Base-by-base conservation (phyloP, 2,888 invertebrate genomes). In the Drosophila phalerata region DNA sequence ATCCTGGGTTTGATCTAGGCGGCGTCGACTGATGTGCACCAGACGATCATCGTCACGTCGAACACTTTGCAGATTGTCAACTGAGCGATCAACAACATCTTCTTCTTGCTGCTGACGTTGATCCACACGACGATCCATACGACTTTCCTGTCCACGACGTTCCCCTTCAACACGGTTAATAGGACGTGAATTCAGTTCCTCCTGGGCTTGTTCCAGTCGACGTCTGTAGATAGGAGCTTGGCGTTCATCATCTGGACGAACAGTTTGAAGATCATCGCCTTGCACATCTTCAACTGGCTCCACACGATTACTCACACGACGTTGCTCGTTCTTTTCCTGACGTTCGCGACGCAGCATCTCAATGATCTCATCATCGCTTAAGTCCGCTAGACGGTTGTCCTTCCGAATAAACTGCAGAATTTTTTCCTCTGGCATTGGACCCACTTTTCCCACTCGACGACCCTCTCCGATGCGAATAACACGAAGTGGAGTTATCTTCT, bases 1-100 rank as follows among this genome's bases (percentile, higher is more conserved):
- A 0, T 74, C 67, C 11, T 25, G 11, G 17, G 52, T 43, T n/a
- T 84, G 72, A n/a, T 70, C 65, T 0, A 82, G 65, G 8, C 79
- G 87, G 10, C 82, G 79, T 13, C 81, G 75, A 11, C 79, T 88
- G 11, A 84, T 62, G 52, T 80, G 72, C 25, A 88, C 58, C 11
- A 89, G 53, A 2, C 82, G 86, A 42, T 85, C 88, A 45, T 83
- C 73, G 32, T 88, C 69, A 6, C 81, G 76, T 11, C 32, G 56
- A 5, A 85, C 63, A 13, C 57, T 69, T 42, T 55, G 63, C 25
- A 85, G 48, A 22, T 43, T 43, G 30, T 32, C 42, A 9, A 55
- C 43, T n/a, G 22, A 8, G 6, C 43, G 13, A n/a, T n/a, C 22
- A 3, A 25, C 43, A 6, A 43, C 13, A 22, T 22, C 25, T 22